Base-by-base conservation (phyloP, 2,113 vertebrate genomes). In the Peromyscus californicus region DNA sequence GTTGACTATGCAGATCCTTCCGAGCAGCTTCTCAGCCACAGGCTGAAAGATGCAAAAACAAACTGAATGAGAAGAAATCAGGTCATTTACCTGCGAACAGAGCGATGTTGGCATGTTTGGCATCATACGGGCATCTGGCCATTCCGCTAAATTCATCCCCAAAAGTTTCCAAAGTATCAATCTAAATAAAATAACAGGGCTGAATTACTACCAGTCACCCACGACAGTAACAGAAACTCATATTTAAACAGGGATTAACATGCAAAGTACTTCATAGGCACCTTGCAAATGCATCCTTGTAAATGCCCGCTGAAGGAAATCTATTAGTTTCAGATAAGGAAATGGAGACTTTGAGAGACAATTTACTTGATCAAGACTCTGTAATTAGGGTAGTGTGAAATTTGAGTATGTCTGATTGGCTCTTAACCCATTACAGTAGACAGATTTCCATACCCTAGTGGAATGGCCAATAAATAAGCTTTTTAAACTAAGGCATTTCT, bases 71-170 rank as follows among this genome's bases (percentile, higher is more conserved):
- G 51, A 33, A 83, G 96, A 96, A 93, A 96, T 61, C 59, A 16
- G 65, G 65, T 91, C 45, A 33, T 98, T 99, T 99, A 99, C 99
- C 99, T 98, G 99, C 99, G 61, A 99, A 99, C 95, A 99, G 98
- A 0, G 99, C 99, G 8, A 99, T 98, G 1, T 99, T 99, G 98
- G 99, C 99, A 84, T 99, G 99, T 97, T 99, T 99, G 98, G 99
- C 99, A 93, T 99, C 99, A 16, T 99, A 99, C 1, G 99, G 99
- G 98, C 99, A 99, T 76, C 99, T 99, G 54, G 99, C 99, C 99
- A 99, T 99, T 95, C 99, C 99, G 78, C 99, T 99, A 98, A 99
- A 99, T 98, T 99, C 99, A 97, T 99, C 99, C 96, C 99, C 99
- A 69, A 99, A 98, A 92, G 99, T 99, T 94, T 99, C 99, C 98